phyloP scores from a whole-genome alignment of 2,113 vertebrate genomes.

The Alethe castanea region DNA sequence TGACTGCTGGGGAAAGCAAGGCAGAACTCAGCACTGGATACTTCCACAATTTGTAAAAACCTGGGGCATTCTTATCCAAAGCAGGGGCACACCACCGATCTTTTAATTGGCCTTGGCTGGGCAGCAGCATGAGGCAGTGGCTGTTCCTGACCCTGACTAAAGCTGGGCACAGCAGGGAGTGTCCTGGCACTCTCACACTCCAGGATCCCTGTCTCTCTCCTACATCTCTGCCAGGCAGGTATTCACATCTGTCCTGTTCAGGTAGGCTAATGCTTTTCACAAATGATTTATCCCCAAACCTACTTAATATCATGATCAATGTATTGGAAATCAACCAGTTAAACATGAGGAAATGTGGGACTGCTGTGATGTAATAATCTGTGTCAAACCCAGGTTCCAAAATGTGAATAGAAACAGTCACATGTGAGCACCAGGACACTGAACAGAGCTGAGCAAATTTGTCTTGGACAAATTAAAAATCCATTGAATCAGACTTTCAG shows the following conservation, averaged over 20 bases:
- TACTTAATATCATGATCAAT: neutral
- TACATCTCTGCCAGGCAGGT: slow-evolving; percentile 17
- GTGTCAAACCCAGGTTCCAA: slow-evolving; percentile 15
- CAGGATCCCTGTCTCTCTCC: neutral
- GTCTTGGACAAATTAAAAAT: neutral
- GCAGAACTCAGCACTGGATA: neutral
- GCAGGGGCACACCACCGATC: neutral
- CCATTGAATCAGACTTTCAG: neutral
- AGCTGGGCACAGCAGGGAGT: neutral
- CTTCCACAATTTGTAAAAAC: neutral
- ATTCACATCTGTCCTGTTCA: neutral
- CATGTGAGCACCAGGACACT: neutral
- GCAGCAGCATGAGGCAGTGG: neutral
- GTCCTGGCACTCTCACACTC: neutral
- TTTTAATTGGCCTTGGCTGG: neutral
- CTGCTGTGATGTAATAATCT: neutral
- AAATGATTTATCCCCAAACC: neutral
- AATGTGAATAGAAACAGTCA: neutral
- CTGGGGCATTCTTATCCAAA: neutral
- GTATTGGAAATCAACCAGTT: neutral
- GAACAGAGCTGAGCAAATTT: neutral
- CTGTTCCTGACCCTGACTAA: neutral
- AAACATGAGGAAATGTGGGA: neutral
- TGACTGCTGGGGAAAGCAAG: neutral
- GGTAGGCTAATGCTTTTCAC: neutral